Conservation (phyloP, 2,113 vertebrate genomes). For the Glaucomys volans region DNA sequence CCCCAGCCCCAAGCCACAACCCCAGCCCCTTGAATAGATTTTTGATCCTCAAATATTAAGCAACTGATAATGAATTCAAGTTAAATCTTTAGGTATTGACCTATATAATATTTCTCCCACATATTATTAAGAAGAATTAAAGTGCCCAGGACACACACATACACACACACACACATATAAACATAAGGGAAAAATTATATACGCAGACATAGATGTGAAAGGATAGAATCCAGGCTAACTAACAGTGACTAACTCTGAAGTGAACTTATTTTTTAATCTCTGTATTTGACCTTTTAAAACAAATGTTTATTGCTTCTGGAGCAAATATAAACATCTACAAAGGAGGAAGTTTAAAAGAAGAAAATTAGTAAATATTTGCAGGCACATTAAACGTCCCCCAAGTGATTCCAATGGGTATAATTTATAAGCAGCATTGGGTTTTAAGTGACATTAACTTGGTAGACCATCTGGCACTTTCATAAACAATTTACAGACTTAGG, state of each 20-base stretch:
- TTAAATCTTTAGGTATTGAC: background rate
- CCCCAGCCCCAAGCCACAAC: no score
- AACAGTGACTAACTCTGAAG: background rate
- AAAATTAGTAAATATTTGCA: background rate
- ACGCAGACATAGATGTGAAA: background rate
- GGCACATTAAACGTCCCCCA: background rate
- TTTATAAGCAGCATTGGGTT: background rate
- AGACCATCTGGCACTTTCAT: constrained; percentile 50
- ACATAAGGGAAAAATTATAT: background rate
- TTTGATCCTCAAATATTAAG: background rate
- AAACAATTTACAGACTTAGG: background rate
- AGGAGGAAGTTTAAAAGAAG: background rate
- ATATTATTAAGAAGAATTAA: constrained; percentile 20
- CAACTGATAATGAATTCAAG: background rate
- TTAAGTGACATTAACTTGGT: constrained; percentile 44
- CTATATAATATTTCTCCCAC: background rate
- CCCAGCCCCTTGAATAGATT: no score
- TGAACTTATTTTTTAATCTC: background rate
- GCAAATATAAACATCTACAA: constrained; percentile 11
- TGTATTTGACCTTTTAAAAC: constrained; percentile 16
- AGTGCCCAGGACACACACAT: background rate
- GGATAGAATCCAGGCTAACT: background rate
- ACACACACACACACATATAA: background rate
- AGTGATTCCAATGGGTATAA: background rate
- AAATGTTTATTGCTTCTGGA: background rate